Percentiles rank a stretch among this genome's conserved stretches.
Conservation (phyloP, 2,888 invertebrate species). For the Cyaniris semiargus region DNA sequence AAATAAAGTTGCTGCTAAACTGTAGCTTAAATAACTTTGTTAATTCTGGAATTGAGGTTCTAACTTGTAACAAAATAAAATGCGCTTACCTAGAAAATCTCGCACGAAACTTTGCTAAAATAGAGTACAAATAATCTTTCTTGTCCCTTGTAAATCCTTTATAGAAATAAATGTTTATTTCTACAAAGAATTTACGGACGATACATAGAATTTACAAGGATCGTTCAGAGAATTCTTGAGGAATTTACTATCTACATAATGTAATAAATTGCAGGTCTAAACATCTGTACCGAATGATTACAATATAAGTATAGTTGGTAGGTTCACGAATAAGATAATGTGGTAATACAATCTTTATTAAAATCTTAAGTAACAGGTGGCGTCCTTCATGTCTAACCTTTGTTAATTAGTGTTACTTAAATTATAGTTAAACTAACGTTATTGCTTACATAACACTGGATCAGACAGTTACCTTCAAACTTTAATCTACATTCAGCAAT, state of each 20-base stretch:
- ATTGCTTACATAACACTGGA: not conserved
- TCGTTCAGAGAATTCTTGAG: not conserved
- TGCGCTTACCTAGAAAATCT: no score
- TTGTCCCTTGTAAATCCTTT: no score
- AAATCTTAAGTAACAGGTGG: not conserved
- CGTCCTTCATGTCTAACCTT: not conserved
- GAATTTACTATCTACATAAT: not conserved
- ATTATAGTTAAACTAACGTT: not conserved
- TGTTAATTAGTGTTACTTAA: conserved; percentile 8
- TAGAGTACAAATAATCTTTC: no score
- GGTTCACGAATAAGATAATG: not conserved
- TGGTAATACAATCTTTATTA: not conserved
- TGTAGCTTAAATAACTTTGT: no score
- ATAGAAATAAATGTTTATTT: not conserved
- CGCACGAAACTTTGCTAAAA: no score
- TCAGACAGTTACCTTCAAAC: not conserved
- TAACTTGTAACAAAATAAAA: no score
- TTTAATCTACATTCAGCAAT: not conserved
- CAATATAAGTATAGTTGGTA: not conserved
- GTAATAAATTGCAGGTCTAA: not conserved
- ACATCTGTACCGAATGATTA: not conserved
- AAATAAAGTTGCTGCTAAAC: no score
- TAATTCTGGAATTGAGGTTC: no score
- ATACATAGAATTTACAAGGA: no score
- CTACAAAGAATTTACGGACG: not conserved